Evolutionary conservation across 1,140 invertebrate species (phyloP), one percentile per base, ranked within the genome.

Genomic region (Whitmania pigra): DNA sequence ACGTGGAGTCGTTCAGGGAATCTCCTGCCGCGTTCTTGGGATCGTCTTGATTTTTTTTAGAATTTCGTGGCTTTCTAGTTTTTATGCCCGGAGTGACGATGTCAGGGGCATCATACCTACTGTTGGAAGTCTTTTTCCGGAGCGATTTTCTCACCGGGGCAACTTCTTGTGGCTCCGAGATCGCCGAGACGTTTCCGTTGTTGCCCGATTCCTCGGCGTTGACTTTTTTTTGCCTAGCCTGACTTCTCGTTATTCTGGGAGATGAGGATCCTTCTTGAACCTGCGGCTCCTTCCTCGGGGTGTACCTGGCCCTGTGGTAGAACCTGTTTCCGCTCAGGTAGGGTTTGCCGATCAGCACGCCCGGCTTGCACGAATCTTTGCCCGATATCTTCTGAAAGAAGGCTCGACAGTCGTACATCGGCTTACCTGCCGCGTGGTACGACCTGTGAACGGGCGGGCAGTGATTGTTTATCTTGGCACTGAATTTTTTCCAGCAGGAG

Each of bases 401-500:
- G 20, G 69, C 49, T 25, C 53, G 40, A 27, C 67, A 68, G 29
- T 70, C 40, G 49, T 70, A 53, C 29, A 70, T 25, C 29, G 69
- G 69, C 27, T 70, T 70, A 2, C 69, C 69, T 13, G 31, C 53
- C 2, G 31, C n/a, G 25, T 25, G n/a, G 29, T 53, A 70, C 3
- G 49, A 25, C 25, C 69, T 36, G 36, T 31, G 36, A n/a, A 43
- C 20, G n/a, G 69, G 69, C 69, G 43, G 69, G 40, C 69, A 36
- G 53, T 70, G 43, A n/a, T 49, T 36, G 69, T 70, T 70, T 53
- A 49, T 53, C 69, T 70, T 70, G 43, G 69, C 69, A 53, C 31
- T 53, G 53, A 70, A 70, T 53, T 70, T 70, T 31, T 70, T 70
- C 69, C 69, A 70, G 25, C 43, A 70, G n/a, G 43, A 70, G 18